phyloP scores from a whole-genome alignment of 2,888 invertebrate genomes.

The Limnephilus marmoratus region DNA sequence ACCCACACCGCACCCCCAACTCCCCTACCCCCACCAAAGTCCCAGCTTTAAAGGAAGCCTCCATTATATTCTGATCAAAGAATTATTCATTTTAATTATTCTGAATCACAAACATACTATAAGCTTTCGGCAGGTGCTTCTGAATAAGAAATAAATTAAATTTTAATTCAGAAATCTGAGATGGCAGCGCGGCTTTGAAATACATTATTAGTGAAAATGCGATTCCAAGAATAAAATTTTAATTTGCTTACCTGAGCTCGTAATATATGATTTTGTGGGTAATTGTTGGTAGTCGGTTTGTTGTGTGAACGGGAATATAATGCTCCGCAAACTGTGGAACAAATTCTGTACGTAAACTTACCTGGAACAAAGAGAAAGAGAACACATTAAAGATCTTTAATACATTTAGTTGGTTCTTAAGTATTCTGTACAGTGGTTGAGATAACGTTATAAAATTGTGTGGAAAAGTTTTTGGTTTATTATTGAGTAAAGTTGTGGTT shows the following conservation, averaged over 20 bases:
- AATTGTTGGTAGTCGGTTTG: background rate
- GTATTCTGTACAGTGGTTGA: background rate
- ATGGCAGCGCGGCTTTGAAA: background rate
- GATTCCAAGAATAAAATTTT: background rate
- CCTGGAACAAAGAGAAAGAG: background rate
- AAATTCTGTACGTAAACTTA: background rate
- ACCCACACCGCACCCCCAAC: background rate
- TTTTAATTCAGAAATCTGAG: background rate
- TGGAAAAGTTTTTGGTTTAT: background rate
- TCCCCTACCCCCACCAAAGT: background rate
- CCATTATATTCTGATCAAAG: constrained; percentile 37
- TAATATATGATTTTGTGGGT: background rate
- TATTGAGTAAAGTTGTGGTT: background rate
- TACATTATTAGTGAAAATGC: background rate
- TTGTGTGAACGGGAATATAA: background rate
- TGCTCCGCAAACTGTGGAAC: background rate
- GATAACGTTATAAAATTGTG: too few species aligned
- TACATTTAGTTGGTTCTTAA: background rate
- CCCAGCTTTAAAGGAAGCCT: background rate
- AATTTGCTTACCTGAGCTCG: background rate
- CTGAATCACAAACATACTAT: constrained; percentile 20
- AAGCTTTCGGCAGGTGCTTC: constrained; percentile 22
- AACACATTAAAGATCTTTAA: background rate
- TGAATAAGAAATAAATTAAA: constrained; percentile 21
- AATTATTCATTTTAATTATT: constrained; percentile 44